phyloP scores from a whole-genome alignment of 2,888 invertebrate genomes.

The Andrena fulva region DNA sequence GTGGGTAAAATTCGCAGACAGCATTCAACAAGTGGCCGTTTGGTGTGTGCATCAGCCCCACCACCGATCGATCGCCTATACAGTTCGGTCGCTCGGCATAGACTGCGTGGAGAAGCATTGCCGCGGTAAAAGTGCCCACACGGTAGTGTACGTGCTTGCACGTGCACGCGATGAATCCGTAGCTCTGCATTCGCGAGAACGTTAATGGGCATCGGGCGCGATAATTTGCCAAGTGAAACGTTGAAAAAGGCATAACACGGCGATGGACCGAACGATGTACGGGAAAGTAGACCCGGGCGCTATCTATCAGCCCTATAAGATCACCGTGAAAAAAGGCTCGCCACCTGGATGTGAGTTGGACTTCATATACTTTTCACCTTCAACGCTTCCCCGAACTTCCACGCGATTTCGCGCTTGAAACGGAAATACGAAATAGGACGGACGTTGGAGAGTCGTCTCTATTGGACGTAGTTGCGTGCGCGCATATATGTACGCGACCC shows the following conservation, averaged over 20 bases:
- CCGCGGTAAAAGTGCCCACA: constrained; percentile 47
- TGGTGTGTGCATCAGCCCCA: constrained; percentile 45
- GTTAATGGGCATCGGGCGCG: constrained; percentile 23
- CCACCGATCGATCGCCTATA: constrained; percentile 49
- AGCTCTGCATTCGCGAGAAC: not conserved
- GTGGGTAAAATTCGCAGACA: constrained; percentile 41
- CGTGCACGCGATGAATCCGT: constrained; percentile 26
- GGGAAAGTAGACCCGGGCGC: constrained; percentile 93
- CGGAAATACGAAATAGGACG: not conserved
- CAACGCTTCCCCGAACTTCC: not conserved
- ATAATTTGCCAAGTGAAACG: constrained; percentile 11
- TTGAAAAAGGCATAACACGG: constrained; percentile 29
- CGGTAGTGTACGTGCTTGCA: constrained; percentile 34
- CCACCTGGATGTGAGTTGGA: constrained; percentile 93
- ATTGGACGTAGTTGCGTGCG: constrained; percentile 7
- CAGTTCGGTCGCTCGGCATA: constrained; percentile 47
- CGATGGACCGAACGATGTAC: constrained; percentile 96
- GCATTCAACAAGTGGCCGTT: constrained; percentile 65
- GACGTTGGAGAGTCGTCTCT: constrained; percentile 4
- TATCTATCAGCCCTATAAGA: constrained; percentile 94
- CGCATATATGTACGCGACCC: constrained; percentile 30
- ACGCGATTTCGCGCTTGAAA: not conserved
- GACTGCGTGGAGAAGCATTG: constrained; percentile 41
- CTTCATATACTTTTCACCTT: constrained; percentile 12
- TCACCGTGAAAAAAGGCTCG: constrained; percentile 93